Percentiles rank a stretch among this genome's conserved stretches.
Evolutionary conservation across 2,113 vertebrate species (phyloP).

Genomic region (Aplodontia rufa): DNA sequence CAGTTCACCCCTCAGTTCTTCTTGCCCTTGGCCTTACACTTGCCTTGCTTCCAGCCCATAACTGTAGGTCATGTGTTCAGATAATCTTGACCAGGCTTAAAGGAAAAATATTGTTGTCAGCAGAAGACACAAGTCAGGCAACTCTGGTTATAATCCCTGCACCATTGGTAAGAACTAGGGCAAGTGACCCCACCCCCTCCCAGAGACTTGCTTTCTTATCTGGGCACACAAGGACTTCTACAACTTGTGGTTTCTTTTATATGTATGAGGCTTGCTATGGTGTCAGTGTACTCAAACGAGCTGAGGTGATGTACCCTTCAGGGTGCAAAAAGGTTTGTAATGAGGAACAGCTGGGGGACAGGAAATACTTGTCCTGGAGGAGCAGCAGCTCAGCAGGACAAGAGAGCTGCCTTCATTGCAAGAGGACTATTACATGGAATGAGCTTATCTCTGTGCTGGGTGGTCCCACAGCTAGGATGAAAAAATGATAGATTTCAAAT

Average conservation of each 20-base stretch:
- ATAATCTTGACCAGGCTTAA: neutral
- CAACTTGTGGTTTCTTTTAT: neutral
- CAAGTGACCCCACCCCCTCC: neutral
- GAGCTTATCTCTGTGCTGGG: neutral
- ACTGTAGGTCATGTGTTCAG: neutral
- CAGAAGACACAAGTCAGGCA: neutral
- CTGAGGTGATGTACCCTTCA: neutral
- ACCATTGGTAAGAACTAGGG: neutral
- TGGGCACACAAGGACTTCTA: neutral
- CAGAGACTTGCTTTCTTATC: neutral
- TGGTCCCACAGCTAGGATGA: neutral
- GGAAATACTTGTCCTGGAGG: neutral
- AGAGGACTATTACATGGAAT: neutral
- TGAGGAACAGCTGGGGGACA: neutral
- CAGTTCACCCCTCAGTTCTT: neutral
- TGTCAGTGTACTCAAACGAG: neutral
- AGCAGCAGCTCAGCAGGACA: neutral
- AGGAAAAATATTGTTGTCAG: neutral
- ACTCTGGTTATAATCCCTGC: neutral
- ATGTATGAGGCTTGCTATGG: neutral
- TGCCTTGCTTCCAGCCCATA: neutral
- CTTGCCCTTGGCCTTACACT: neutral
- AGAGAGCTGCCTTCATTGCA: neutral
- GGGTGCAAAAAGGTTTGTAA: neutral
- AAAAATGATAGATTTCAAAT: neutral